Evolutionary conservation across 2,797 vertebrate genomes (phyloP).

Genomic region (Chloroceryle amazona): DNA sequence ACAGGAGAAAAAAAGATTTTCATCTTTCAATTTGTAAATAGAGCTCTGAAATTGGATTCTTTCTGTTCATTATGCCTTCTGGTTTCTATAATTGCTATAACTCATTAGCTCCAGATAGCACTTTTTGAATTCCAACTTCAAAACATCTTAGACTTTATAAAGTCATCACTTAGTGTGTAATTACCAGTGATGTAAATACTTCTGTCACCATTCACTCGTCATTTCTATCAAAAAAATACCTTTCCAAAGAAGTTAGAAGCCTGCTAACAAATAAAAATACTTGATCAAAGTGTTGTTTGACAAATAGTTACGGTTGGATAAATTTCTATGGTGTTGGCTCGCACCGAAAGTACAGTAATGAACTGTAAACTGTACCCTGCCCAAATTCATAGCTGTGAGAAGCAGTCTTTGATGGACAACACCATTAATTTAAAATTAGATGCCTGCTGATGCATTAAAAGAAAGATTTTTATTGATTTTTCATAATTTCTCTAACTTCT

Average conservation of each 20-base stretch:
- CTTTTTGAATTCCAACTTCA: background rate
- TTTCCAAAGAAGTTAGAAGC: background rate
- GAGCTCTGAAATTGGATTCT: background rate
- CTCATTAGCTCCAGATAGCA: background rate
- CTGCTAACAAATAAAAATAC: background rate
- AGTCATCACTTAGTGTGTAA: background rate
- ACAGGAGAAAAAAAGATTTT: background rate
- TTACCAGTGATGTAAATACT: background rate
- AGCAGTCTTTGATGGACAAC: background rate
- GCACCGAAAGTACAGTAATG: background rate
- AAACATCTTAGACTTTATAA: background rate
- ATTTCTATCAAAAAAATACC: background rate
- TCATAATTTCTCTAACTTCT: background rate
- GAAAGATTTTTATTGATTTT: background rate
- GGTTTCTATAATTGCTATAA: background rate
- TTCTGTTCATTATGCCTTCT: background rate
- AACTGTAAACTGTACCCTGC: background rate
- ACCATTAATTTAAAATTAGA: background rate
- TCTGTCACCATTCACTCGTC: background rate
- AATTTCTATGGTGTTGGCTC: background rate
- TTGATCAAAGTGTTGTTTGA: background rate
- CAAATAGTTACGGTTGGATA: background rate
- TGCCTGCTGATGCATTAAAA: background rate
- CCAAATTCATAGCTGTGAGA: background rate
- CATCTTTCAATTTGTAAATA: background rate